Percentiles rank a stretch among this genome's conserved stretches.
Conservation (phyloP, 2,888 invertebrate species). For the Dusona sp. region DNA sequence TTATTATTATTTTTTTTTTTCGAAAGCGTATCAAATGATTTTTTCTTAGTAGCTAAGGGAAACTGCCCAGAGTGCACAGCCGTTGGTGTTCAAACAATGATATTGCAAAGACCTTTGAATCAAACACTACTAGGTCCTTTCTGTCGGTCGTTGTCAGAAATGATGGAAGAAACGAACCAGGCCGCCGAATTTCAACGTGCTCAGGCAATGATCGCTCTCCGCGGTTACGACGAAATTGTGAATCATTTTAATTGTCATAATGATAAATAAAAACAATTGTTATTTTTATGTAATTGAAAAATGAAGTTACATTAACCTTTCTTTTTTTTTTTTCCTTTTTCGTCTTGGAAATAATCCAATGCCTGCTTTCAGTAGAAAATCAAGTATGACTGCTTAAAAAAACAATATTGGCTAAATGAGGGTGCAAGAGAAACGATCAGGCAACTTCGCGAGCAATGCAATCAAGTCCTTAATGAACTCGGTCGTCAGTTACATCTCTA, state of each 20-base stretch:
- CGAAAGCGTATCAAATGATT: neutral
- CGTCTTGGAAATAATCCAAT: neutral
- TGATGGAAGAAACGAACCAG: neutral
- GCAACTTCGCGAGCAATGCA: neutral
- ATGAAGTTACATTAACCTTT: neutral
- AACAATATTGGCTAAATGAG: neutral
- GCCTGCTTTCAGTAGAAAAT: neutral
- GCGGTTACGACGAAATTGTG: constrained; percentile 35
- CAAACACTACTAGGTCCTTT: constrained; percentile 7
- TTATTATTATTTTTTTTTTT: too few species aligned
- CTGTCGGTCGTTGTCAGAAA: constrained; percentile 3
- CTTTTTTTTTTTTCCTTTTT: neutral
- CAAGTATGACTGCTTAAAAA: constrained; percentile 2
- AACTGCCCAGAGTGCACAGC: constrained; percentile 49
- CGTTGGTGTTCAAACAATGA: neutral
- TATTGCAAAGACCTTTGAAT: constrained; percentile 34
- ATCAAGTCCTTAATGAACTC: neutral
- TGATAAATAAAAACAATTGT: neutral
- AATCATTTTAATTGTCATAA: neutral
- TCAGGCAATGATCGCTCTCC: constrained; percentile 26
- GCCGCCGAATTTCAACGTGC: constrained; percentile 33
- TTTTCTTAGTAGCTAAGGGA: neutral
- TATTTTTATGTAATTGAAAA: neutral
- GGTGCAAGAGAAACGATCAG: neutral
- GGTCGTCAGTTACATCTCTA: too few species aligned